Conservation (phyloP, 2,888 invertebrate genomes). For the Selenia dentaria region DNA sequence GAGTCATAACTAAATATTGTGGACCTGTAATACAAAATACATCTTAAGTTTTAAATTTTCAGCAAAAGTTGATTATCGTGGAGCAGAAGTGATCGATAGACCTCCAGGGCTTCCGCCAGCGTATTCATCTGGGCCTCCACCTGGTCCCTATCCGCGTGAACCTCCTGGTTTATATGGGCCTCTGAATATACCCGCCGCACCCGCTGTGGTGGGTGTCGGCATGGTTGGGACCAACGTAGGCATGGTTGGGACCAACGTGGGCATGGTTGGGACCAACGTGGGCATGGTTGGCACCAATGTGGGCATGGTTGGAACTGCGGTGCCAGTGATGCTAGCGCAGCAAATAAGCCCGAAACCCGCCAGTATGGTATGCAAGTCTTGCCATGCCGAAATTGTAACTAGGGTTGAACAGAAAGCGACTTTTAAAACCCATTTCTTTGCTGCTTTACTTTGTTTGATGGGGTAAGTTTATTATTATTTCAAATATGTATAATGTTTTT, state of each 20-base stretch:
- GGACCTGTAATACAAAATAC: too few relatives aligned
- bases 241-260: slow-evolving; percentile 1
- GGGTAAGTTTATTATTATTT: too few relatives aligned
- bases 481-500: too few relatives aligned
- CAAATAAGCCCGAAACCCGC: slow-evolving; percentile 38
- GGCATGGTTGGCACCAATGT: slow-evolving; percentile 2
- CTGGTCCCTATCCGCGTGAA: background rate
- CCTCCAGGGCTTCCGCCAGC: background rate
- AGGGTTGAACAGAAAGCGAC: slow-evolving; percentile 57
- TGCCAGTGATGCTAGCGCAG: slow-evolving; percentile 28
- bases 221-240: background rate
- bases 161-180: background rate
- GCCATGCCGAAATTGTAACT: slow-evolving; percentile 64
- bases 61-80: background rate
- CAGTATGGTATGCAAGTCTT: slow-evolving; percentile 58
- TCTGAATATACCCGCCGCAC: background rate
- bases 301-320: background rate
- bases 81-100: background rate
- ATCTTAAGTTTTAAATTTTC: background rate
- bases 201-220: background rate
- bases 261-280: background rate
- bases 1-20: too few relatives aligned
- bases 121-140: background rate
- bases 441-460: slow-evolving; percentile 39
- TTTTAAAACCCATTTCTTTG: slow-evolving; percentile 53